phyloP scores from a whole-genome alignment of 2,113 vertebrate species.

The Campylomormyrus tamandua region DNA sequence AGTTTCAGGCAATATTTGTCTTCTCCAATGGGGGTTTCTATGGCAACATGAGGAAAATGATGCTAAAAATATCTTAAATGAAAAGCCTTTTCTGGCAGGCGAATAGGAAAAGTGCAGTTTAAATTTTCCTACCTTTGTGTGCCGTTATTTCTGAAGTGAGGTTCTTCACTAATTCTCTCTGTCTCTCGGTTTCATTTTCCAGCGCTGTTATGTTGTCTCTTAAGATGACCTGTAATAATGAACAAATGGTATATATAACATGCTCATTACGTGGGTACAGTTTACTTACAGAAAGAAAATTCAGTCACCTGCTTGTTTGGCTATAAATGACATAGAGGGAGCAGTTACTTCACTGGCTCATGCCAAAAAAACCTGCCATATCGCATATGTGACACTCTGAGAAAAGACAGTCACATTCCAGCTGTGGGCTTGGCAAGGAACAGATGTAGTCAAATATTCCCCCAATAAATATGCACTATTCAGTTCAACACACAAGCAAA shows the following conservation, averaged over 20 bases:
- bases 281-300: neutral
- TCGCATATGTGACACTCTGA: conserved; percentile 29
- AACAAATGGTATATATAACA: neutral
- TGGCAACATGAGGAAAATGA: conserved; percentile 42
- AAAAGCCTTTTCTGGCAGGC: conserved; percentile 48
- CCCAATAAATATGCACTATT: neutral
- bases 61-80: conserved; percentile 45
- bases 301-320: neutral
- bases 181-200: conserved; percentile 32
- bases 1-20: conserved; percentile 41
- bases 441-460: neutral
- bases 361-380: conserved; percentile 23
- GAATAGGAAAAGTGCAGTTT: conserved; percentile 23
- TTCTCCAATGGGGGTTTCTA: conserved; percentile 35
- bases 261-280: neutral
- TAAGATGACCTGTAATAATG: conserved; percentile 42
- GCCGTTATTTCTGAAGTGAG: conserved; percentile 39
- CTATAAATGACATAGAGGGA: neutral
- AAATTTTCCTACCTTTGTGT: conserved; percentile 57
- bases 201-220: conserved; percentile 44
- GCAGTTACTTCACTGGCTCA: neutral
- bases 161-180: conserved; percentile 41
- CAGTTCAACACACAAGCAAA: neutral
- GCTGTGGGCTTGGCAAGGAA: neutral
- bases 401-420: neutral